Evolutionary conservation across 2,113 vertebrate genomes (phyloP), one percentile per base, ranked within the genome.

Genomic region (Osmerus eperlanus): DNA sequence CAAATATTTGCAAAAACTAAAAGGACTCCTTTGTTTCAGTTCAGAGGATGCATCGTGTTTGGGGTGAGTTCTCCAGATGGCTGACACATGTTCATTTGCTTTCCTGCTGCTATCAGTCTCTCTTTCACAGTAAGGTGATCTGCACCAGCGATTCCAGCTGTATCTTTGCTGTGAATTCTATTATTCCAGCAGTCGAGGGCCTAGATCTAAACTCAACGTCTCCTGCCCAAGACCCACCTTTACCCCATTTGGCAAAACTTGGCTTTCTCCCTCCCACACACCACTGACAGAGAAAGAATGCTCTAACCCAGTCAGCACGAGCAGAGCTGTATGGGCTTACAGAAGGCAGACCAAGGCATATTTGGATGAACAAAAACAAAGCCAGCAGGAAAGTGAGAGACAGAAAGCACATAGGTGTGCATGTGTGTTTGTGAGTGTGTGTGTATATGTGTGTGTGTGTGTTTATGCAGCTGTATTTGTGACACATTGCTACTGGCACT

Each of bases 81-180:
- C 81, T 82, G 75, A 83, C 87, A 89, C 82, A 89, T 91, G 89
- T 85, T 86, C 72, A 65, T 79, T 87, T 82, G 74, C 83, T 84
- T 84, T 88, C 87, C 86, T 84, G 84, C 83, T 87, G 80, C 83
- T 86, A 84, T 90, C 83, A 68, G 71, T 83, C 77, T 81, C 77
- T 83, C 78, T 79, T 84, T 82, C 75, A 73, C 77, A 80, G 87
- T 88, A 89, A 89, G 84, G 86, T 87, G 89, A 90, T 89, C 84
- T 80, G 74, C 74, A 63, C 67, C 79, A 69, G 54, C 75, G 72
- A 82, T 85, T 86, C 82, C 81, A 78, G 78, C 84, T 89, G 82
- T 81, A 83, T 82, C 82, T 80, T 71, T 83, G 83, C 82, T 72
- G 79, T 71, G 59, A 83, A 88, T 86, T 83, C 83, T 78, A 83